Evolutionary conservation across 2,888 invertebrate species (phyloP).

Genomic region (Meganola albula): DNA sequence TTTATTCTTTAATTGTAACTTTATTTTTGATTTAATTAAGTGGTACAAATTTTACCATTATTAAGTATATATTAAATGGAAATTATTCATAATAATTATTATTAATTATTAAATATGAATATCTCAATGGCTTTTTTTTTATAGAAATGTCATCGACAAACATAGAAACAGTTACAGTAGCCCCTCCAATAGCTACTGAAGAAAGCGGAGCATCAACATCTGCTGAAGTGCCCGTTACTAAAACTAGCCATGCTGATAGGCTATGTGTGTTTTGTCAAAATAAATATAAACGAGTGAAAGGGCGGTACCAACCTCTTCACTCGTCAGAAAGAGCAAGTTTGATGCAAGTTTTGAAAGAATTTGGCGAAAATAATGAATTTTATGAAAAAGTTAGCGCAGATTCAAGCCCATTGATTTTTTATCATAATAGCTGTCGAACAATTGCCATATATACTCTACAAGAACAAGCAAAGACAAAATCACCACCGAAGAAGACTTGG

Average conservation of each 20-base stretch:
- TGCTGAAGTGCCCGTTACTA: slow-evolving; percentile 9
- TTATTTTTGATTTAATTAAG: slow-evolving; percentile 5
- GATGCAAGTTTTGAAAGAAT: slow-evolving; percentile 9
- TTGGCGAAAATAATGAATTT: slow-evolving; percentile 13
- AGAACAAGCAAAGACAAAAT: slow-evolving; percentile 6
- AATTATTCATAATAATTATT: background rate
- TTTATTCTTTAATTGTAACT: slow-evolving; percentile 2
- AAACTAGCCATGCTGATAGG: slow-evolving; percentile 8
- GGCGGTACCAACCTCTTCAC: slow-evolving; percentile 9
- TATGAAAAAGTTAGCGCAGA: slow-evolving; percentile 8
- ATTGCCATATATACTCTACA: slow-evolving; percentile 9
- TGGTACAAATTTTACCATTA: slow-evolving; percentile 5
- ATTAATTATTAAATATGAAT: slow-evolving; percentile 7
- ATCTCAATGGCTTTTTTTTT: slow-evolving; percentile 11
- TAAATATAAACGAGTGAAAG: slow-evolving; percentile 10
- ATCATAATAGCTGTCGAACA: slow-evolving; percentile 9
- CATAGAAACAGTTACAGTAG: slow-evolving; percentile 9
- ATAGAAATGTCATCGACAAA: slow-evolving; percentile 8
- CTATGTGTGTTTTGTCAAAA: slow-evolving; percentile 10
- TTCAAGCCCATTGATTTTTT: slow-evolving; percentile 5
- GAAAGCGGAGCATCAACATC: slow-evolving; percentile 12
- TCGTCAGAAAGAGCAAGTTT: slow-evolving; percentile 11
- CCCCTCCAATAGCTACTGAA: slow-evolving; percentile 11
- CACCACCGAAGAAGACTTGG: slow-evolving; percentile 9
- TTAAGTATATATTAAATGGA: slow-evolving; percentile 2